Conservation (phyloP, 2,797 vertebrate genomes). For the Prionace glauca region DNA sequence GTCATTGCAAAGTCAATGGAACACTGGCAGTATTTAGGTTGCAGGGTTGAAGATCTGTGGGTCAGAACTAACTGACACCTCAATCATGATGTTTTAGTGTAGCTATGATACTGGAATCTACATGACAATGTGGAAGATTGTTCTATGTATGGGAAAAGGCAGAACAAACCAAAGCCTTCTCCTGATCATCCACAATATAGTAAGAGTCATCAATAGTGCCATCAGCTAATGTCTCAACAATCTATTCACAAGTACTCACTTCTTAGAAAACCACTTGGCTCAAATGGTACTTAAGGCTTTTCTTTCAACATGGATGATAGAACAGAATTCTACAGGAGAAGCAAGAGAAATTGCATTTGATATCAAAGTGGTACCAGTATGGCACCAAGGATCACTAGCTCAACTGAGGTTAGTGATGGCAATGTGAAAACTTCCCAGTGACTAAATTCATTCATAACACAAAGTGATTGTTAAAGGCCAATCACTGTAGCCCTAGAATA, state of each 20-base stretch:
- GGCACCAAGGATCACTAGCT: not conserved
- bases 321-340: not conserved
- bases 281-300: not conserved
- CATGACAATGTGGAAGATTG: not conserved
- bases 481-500: not conserved
- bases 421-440: not conserved
- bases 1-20: not conserved
- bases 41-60: not conserved
- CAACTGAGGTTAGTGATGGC: not conserved
- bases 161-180: not conserved
- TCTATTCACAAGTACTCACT: not conserved
- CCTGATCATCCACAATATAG: not conserved
- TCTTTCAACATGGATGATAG: not conserved
- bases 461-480: not conserved
- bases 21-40: not conserved
- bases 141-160: not conserved
- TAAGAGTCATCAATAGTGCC: not conserved
- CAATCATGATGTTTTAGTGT: not conserved
- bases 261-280: not conserved
- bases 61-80: not conserved
- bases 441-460: not conserved
- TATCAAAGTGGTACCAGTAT: not conserved
- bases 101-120: not conserved
- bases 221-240: not conserved
- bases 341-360: not conserved